phyloP scores from a whole-genome alignment of 2,797 vertebrate genomes.

The Leuciscus waleckii region DNA sequence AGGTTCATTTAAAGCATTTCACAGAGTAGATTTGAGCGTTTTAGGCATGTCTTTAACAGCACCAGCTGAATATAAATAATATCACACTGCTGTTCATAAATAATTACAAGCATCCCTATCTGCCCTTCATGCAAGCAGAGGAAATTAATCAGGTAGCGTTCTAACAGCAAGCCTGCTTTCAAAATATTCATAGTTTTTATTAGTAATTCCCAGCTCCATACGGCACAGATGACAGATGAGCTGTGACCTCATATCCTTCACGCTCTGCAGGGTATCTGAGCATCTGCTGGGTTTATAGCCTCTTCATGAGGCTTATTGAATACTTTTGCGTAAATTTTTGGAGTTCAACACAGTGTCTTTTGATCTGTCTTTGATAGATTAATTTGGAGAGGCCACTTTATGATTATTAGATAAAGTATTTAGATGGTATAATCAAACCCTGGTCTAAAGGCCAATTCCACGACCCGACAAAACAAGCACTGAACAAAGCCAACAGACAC shows the following conservation, averaged over 20 bases:
- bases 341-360: background rate
- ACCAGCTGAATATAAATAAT: conserved; percentile 17
- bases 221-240: conserved; percentile 35
- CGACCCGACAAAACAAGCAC: background rate
- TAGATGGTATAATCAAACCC: background rate
- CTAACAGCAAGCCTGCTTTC: conserved; percentile 27
- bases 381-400: background rate
- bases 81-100: conserved; percentile 37
- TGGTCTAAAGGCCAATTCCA: background rate
- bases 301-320: background rate
- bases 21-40: background rate
- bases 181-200: conserved; percentile 45
- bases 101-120: conserved; percentile 44
- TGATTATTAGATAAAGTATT: background rate
- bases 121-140: conserved; percentile 43
- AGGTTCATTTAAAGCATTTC: background rate
- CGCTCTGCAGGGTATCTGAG: conserved; percentile 20
- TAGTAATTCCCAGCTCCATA: conserved; percentile 36
- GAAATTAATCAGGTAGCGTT: conserved; percentile 35
- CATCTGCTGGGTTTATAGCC: conserved; percentile 20
- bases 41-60: conserved; percentile 7
- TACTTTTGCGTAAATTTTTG: background rate
- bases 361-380: background rate
- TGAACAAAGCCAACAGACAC: background rate
- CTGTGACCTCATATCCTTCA: conserved; percentile 41